Percentiles rank a stretch among this genome's conserved stretches.
phyloP scores from a whole-genome alignment of 2,113 vertebrate species.

The Hippocampus zosterae region DNA sequence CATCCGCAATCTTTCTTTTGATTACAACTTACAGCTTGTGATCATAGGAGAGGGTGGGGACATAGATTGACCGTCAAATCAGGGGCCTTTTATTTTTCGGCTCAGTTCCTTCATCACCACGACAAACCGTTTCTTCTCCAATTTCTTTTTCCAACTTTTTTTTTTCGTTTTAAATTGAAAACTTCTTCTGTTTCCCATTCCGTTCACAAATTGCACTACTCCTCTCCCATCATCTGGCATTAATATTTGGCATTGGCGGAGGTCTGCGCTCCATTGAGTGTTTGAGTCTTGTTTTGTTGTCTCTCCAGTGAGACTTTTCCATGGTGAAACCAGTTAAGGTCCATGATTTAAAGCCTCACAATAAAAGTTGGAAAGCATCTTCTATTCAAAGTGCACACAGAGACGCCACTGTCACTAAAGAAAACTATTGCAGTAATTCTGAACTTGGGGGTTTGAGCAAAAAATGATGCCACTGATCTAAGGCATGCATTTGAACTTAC shows the following conservation, averaged over 20 bases:
- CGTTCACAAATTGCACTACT: not conserved
- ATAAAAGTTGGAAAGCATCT: not conserved
- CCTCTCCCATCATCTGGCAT: not conserved
- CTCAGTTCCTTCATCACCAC: too few species aligned
- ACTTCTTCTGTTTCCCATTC: not conserved
- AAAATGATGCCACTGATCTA: not conserved
- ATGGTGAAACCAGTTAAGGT: not conserved
- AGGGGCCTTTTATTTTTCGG: too few species aligned
- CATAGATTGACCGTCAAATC: too few species aligned
- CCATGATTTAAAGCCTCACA: not conserved
- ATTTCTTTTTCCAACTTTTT: not conserved
- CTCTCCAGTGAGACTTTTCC: not conserved
- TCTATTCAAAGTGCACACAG: not conserved
- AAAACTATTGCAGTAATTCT: not conserved
- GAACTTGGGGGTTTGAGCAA: not conserved
- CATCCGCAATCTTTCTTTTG: too few species aligned
- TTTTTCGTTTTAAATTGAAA: not conserved
- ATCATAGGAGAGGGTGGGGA: too few species aligned
- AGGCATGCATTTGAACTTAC: constrained; percentile 69
- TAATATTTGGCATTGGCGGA: not conserved
- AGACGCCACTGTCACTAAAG: not conserved
- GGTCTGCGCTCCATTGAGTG: not conserved
- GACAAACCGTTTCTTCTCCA: not conserved
- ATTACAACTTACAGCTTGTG: too few species aligned
- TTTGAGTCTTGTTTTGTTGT: not conserved